These are phyloP conservation scores for Mungos mungo DNA, from an alignment of 2,113 vertebrate species.

Conservation along the genomic window DNA sequence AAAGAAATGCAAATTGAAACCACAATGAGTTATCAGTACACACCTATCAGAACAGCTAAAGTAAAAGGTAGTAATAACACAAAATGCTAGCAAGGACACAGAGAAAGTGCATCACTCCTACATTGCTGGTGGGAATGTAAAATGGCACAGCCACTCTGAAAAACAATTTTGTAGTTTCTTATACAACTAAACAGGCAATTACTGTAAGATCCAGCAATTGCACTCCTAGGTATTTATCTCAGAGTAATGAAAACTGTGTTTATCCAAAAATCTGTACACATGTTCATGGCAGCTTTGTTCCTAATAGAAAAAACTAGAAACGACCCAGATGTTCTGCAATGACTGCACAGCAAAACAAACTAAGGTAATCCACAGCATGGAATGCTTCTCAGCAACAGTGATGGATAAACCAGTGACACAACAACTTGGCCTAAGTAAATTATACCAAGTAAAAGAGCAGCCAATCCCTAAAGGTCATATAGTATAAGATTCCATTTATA, in stretches of 20 bases:
- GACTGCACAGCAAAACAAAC: not conserved
- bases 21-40: not conserved
- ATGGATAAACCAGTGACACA: not conserved
- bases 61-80: not conserved
- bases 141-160: not conserved
- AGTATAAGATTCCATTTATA: not conserved
- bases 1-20: constrained; percentile 17
- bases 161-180: not conserved
- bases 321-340: not conserved
- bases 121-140: not conserved
- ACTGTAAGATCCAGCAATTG: not conserved
- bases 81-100: not conserved
- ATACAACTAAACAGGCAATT: not conserved
- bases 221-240: not conserved
- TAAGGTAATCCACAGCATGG: not conserved
- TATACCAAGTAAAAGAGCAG: not conserved
- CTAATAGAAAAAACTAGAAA: not conserved
- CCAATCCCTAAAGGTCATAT: not conserved
- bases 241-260: not conserved
- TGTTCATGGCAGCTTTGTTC: not conserved
- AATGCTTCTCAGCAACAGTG: not conserved
- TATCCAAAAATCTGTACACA: not conserved
- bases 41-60: not conserved
- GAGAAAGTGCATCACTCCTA: not conserved
- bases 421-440: not conserved